Percentiles rank a stretch among this genome's conserved stretches.
Conservation (phyloP, 2,797 vertebrate species). For the Ambastaia sidthimunki region DNA sequence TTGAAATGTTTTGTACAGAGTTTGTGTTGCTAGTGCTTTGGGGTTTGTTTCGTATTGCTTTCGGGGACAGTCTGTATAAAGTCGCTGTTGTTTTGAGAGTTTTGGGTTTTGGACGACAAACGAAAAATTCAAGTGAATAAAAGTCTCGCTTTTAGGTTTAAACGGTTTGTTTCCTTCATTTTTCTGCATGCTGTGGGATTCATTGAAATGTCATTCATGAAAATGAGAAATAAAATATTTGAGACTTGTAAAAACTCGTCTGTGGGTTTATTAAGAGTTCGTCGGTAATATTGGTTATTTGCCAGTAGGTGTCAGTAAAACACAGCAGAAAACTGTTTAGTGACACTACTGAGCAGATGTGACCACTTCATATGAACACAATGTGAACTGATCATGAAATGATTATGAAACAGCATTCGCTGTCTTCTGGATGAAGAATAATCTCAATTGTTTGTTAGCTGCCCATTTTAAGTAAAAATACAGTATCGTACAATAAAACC, state of each 20-base stretch:
- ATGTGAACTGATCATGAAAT: too few relatives aligned
- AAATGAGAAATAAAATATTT: constrained; percentile 89
- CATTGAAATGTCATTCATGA: constrained; percentile 89
- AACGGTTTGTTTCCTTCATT: constrained; percentile 78
- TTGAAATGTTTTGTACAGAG: constrained; percentile 83
- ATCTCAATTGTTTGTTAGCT: neutral
- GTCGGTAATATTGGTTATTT: neutral
- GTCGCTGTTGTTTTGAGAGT: constrained; percentile 45
- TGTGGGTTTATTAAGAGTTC: neutral
- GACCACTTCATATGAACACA: too few relatives aligned
- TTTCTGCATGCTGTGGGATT: constrained; percentile 89
- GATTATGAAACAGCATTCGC: too few relatives aligned
- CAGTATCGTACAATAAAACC: neutral
- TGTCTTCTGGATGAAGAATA: too few relatives aligned
- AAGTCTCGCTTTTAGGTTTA: constrained; percentile 78
- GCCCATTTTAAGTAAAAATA: neutral
- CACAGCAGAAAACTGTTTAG: neutral
- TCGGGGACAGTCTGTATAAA: constrained; percentile 69
- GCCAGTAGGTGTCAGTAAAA: constrained; percentile 52
- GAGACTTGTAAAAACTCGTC: constrained; percentile 73
- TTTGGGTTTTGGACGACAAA: constrained; percentile 14
- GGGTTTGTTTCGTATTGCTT: constrained; percentile 76
- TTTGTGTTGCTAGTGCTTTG: constrained; percentile 83
- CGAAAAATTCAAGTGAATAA: constrained; percentile 40
- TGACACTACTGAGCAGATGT: too few relatives aligned